Conservation (phyloP, 2,888 invertebrate genomes). For the Brachypterus glaber region DNA sequence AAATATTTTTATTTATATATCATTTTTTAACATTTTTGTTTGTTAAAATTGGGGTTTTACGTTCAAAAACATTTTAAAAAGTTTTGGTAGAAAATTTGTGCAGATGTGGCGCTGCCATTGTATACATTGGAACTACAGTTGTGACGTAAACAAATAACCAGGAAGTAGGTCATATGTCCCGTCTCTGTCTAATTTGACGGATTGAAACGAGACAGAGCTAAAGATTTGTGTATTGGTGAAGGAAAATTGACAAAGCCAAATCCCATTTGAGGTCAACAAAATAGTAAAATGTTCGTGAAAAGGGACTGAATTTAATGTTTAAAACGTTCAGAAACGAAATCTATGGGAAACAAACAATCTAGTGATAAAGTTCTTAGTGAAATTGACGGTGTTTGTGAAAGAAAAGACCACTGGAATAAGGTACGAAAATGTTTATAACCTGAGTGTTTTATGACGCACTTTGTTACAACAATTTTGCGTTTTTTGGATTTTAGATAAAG, state of each 20-base stretch:
- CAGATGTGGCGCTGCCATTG: background rate
- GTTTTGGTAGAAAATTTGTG: too few species aligned
- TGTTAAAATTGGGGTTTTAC: too few species aligned
- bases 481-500: conserved; percentile 46
- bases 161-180: conserved; percentile 12
- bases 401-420: conserved; percentile 32
- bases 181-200: too few species aligned
- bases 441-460: conserved; percentile 14
- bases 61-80: too few species aligned
- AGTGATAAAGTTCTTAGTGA: conserved; percentile 23
- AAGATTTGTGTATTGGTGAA: too few species aligned
- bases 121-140: conserved; percentile 1
- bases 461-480: conserved; percentile 11
- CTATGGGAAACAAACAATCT: conserved; percentile 38
- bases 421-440: conserved; percentile 24
- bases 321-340: too few species aligned
- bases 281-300: conserved; percentile 29
- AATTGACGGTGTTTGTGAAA: conserved; percentile 30
- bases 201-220: too few species aligned
- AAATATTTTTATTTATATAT: too few species aligned
- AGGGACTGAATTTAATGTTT: too few species aligned
- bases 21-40: too few species aligned
- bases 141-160: background rate
- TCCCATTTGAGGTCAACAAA: conserved; percentile 33
- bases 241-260: conserved; percentile 30